phyloP scores from a whole-genome alignment of 1,140 invertebrate genomes.

The Drosophila malerkotliana region DNA sequence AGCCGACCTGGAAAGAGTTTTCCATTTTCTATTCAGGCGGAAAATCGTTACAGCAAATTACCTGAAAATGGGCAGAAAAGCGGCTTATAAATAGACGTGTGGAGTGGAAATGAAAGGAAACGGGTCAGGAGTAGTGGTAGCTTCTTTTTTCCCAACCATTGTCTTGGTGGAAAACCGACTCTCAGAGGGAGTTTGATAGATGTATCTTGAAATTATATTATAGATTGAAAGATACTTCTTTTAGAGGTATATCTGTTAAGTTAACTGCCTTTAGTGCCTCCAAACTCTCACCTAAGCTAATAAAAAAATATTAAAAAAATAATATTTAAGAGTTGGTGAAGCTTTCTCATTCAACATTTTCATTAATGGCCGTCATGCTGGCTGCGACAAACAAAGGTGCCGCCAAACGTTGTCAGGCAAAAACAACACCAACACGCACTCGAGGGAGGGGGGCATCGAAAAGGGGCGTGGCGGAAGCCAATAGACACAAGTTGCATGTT shows the following conservation, averaged over 20 bases:
- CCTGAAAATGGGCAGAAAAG: conserved; percentile 60
- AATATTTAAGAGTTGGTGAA: neutral
- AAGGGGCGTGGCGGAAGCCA: conserved; percentile 31
- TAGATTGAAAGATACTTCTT: neutral
- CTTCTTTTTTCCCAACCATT: conserved; percentile 27
- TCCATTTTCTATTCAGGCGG: conserved; percentile 63
- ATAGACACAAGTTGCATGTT: conserved; percentile 41
- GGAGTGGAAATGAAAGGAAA: conserved; percentile 39
- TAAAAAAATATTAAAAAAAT: conserved; percentile 22
- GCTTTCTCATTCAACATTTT: conserved; percentile 36
- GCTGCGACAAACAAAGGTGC: conserved; percentile 70
- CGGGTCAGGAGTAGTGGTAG: conserved; percentile 62
- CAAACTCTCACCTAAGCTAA: conserved; percentile 14
- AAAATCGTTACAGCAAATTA: conserved; percentile 80
- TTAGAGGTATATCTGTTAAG: neutral
- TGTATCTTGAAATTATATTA: neutral
- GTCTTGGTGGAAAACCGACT: conserved; percentile 48
- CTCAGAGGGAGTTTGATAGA: too few species aligned
- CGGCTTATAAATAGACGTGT: conserved; percentile 61
- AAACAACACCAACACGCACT: conserved; percentile 15
- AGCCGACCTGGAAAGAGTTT: conserved; percentile 13
- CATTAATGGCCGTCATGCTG: conserved; percentile 49
- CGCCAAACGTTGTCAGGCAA: conserved; percentile 60
- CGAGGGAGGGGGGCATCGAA: neutral
- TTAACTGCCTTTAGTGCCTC: conserved; percentile 10